These are phyloP conservation scores for Synergus itoensis DNA, from an alignment of 2,888 invertebrate species.

Conservation along the genomic window DNA sequence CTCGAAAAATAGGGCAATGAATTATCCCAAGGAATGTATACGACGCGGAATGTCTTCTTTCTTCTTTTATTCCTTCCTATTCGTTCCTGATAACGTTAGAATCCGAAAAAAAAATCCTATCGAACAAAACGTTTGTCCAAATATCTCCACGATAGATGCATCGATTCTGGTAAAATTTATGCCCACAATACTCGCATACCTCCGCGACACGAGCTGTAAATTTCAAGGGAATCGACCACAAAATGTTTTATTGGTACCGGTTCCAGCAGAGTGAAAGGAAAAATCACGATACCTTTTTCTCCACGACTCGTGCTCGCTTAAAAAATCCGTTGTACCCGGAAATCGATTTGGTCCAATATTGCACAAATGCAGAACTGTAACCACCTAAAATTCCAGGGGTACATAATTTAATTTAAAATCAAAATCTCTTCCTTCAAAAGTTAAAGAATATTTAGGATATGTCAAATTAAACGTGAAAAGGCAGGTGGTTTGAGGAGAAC, in stretches of 20 bases:
- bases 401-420: no score
- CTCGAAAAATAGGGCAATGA: background rate
- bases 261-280: background rate
- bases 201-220: background rate
- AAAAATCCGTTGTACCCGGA: background rate
- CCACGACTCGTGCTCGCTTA: background rate
- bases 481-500: no score
- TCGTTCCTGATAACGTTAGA: background rate
- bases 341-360: background rate
- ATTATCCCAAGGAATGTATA: constrained; percentile 12
- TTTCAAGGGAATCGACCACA: background rate
- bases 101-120: background rate
- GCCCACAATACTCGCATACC: background rate
- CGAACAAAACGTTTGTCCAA: background rate
- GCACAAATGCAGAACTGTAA: background rate
- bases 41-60: background rate
- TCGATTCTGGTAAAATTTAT: background rate
- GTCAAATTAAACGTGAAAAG: no score
- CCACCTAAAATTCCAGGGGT: no score
- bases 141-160: constrained; percentile 3
- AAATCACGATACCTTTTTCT: background rate
- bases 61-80: background rate
- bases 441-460: no score
- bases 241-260: background rate
- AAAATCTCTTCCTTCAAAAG: no score